Percentiles rank a stretch among this genome's conserved stretches.
Evolutionary conservation across 2,113 vertebrate species (phyloP).

Genomic region (Argyrosomus japonicus): DNA sequence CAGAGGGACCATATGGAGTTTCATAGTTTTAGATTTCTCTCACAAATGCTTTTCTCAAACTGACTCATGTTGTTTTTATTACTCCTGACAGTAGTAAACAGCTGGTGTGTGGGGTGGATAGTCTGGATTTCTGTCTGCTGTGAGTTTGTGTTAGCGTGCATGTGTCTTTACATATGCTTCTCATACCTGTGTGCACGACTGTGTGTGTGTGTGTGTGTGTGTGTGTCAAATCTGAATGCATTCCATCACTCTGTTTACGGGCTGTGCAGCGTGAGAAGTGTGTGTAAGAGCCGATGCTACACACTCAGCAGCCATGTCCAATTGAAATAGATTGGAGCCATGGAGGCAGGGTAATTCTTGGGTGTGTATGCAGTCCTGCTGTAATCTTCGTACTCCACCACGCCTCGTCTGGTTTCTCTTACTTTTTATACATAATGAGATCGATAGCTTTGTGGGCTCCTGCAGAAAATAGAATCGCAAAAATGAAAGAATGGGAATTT

Average conservation of each 20-base stretch:
- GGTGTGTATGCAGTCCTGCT: slow-evolving; percentile 53
- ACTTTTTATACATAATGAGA: slow-evolving; percentile 65
- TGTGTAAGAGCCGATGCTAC: slow-evolving; percentile 55
- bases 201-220: slow-evolving; percentile 18
- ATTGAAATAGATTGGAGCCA: slow-evolving; percentile 78
- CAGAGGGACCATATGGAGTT: slow-evolving; percentile 72
- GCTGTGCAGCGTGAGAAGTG: slow-evolving; percentile 43
- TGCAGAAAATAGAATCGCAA: slow-evolving; percentile 50
- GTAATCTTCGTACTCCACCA: slow-evolving; percentile 59
- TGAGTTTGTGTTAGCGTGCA: not conserved
- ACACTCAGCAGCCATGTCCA: slow-evolving; percentile 76
- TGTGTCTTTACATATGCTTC: slow-evolving; percentile 21
- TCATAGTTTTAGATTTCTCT: slow-evolving; percentile 74
- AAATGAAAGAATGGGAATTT: slow-evolving; percentile 34
- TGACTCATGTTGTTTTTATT: slow-evolving; percentile 74
- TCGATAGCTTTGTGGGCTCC: slow-evolving; percentile 43
- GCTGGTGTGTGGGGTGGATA: slow-evolving; percentile 62
- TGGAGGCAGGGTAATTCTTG: slow-evolving; percentile 54
- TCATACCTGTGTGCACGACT: slow-evolving; percentile 8
- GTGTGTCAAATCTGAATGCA: slow-evolving; percentile 53
- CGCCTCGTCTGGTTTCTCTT: slow-evolving; percentile 48
- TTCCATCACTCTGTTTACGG: slow-evolving; percentile 52
- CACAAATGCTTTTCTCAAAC: slow-evolving; percentile 73
- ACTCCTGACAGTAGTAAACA: slow-evolving; percentile 77
- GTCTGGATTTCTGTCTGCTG: slow-evolving; percentile 56